Conservation (phyloP, 2,113 vertebrate genomes). For the Aegotheles bennettii region DNA sequence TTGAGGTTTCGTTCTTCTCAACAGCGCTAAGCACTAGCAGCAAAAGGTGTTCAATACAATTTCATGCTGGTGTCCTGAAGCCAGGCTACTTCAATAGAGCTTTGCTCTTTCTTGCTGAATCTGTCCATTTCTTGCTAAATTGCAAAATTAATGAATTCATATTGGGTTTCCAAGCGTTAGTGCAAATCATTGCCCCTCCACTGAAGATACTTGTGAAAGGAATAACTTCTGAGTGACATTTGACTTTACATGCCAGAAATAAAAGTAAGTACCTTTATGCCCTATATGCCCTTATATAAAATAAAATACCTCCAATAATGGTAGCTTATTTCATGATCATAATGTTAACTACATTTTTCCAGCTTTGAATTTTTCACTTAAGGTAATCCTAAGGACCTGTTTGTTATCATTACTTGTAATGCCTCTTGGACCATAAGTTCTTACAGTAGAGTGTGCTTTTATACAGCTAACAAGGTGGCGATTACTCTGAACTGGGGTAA, state of each 20-base stretch:
- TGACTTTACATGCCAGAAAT: neutral
- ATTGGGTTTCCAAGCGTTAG: neutral
- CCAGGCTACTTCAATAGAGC: neutral
- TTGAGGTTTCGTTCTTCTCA: neutral
- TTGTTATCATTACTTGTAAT: neutral
- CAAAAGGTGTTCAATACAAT: neutral
- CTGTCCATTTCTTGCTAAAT: neutral
- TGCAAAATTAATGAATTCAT: neutral
- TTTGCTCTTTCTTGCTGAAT: neutral
- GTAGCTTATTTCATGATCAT: neutral
- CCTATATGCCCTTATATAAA: neutral
- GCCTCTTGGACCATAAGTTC: neutral
- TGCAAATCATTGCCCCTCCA: neutral
- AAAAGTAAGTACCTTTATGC: neutral
- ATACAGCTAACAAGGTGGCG: neutral
- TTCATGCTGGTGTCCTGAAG: neutral
- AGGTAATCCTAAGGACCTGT: neutral
- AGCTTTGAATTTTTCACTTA: neutral
- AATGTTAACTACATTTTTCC: neutral
- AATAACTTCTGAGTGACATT: neutral
- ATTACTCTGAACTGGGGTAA: neutral
- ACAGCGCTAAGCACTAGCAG: neutral
- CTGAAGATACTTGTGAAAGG: neutral
- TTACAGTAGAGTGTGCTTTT: neutral
- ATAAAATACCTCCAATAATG: neutral